phyloP scores from a whole-genome alignment of 2,797 vertebrate genomes.

The Peromyscus attwateri region DNA sequence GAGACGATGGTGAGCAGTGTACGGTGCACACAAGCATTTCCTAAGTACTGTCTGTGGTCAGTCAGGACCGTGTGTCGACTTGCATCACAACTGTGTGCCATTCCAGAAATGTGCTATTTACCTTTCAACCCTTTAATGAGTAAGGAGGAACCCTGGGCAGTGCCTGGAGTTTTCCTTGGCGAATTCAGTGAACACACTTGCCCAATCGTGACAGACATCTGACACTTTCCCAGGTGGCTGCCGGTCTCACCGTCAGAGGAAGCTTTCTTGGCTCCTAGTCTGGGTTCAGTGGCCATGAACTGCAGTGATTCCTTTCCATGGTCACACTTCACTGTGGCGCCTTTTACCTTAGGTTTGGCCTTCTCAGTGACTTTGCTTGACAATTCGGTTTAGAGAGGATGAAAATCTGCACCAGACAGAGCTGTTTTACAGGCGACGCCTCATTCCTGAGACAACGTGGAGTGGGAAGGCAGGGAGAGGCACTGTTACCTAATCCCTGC shows the following conservation, averaged over 20 bases:
- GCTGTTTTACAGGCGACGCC: background rate
- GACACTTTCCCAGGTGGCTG: background rate
- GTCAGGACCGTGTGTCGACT: background rate
- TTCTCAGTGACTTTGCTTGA: background rate
- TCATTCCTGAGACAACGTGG: background rate
- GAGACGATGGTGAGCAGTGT: accelerated
- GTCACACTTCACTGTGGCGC: background rate
- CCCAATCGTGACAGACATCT: accelerated
- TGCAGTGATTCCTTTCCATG: background rate
- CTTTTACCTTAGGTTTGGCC: background rate
- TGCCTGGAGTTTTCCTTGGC: background rate
- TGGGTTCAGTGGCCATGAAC: background rate
- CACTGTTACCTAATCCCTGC: background rate
- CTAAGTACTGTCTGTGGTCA: accelerated
- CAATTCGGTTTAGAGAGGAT: background rate
- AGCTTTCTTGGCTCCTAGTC: background rate
- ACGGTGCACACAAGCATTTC: accelerated
- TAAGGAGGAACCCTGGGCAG: background rate
- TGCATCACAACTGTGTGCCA: no score
- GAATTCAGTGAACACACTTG: background rate
- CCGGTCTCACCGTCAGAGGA: background rate
- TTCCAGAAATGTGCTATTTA: no score
- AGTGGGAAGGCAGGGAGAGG: background rate
- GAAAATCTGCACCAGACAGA: background rate
- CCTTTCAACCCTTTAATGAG: background rate